Evolutionary conservation across 1,140 invertebrate species (phyloP).

Genomic region (Ceratina calcarata): DNA sequence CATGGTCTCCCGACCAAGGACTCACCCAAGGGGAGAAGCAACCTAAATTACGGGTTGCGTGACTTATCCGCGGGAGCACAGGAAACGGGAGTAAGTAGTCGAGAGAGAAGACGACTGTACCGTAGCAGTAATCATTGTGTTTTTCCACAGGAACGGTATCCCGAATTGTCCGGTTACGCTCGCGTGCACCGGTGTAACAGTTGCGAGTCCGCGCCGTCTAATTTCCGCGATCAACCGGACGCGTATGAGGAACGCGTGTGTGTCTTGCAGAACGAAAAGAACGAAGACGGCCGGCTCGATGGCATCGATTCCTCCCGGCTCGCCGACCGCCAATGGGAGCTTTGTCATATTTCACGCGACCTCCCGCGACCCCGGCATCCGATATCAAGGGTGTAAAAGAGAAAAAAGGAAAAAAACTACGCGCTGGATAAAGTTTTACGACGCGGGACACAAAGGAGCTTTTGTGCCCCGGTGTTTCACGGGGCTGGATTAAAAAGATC

Average conservation of each 20-base stretch:
- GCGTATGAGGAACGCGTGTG: neutral
- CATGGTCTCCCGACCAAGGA: neutral
- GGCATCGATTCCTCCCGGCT: constrained; percentile 53
- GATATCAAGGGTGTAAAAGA: constrained; percentile 33
- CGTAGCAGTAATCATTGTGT: neutral
- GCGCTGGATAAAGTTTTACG: constrained; percentile 49
- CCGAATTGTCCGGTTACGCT: neutral
- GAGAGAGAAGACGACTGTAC: neutral
- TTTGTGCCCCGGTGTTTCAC: constrained; percentile 27
- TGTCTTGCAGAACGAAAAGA: neutral
- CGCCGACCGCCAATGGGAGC: constrained; percentile 52
- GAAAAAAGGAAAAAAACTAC: constrained; percentile 35
- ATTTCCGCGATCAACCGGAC: constrained; percentile 1
- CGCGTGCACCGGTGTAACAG: constrained; percentile 8
- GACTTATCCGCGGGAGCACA: neutral
- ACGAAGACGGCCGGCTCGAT: neutral
- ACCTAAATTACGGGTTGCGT: constrained; percentile 7
- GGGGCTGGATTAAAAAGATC: neutral
- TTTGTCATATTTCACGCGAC: constrained; percentile 60
- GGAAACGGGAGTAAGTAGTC: neutral
- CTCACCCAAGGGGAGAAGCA: too few relatives aligned
- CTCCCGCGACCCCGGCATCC: constrained; percentile 9
- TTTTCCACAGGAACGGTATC: constrained; percentile 9
- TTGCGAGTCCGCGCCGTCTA: neutral
- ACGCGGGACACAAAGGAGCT: constrained; percentile 43